Evolutionary conservation across 2,113 vertebrate genomes (phyloP).

Genomic region (Phasianus colchicus): DNA sequence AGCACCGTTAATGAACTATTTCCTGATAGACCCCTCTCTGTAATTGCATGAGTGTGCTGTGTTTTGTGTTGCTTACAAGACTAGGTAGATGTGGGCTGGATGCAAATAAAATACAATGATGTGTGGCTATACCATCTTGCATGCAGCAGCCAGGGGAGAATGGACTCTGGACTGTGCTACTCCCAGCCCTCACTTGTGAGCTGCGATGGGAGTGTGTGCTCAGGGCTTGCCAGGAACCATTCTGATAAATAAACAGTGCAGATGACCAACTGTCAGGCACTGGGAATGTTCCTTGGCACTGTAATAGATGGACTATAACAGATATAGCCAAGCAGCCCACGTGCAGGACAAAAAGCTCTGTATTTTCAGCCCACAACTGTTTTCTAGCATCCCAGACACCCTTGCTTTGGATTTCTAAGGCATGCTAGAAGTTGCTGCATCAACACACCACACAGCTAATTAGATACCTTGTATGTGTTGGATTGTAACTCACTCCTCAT

Average conservation of each 20-base stretch:
- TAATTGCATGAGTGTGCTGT: neutral
- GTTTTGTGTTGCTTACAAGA: neutral
- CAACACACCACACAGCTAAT: neutral
- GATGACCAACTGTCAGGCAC: neutral
- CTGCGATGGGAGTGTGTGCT: neutral
- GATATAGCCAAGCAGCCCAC: neutral
- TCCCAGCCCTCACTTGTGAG: neutral
- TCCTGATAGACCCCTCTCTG: neutral
- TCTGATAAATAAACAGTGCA: neutral
- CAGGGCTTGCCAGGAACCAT: neutral
- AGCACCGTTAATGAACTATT: neutral
- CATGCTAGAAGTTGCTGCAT: neutral
- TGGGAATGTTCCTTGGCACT: neutral
- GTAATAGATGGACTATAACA: neutral
- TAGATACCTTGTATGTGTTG: neutral
- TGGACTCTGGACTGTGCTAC: neutral
- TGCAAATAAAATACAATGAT: neutral
- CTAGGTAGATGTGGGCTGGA: neutral
- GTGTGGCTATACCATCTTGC: neutral
- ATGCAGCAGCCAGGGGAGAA: neutral
- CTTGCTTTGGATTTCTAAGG: neutral
- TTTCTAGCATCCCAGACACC: neutral
- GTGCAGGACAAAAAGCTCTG: neutral
- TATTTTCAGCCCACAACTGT: constrained; percentile 1
- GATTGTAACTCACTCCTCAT: neutral